Evolutionary conservation across 2,113 vertebrate species (phyloP), one percentile per base, ranked within the genome.

Genomic region (Engystomops pustulosus): DNA sequence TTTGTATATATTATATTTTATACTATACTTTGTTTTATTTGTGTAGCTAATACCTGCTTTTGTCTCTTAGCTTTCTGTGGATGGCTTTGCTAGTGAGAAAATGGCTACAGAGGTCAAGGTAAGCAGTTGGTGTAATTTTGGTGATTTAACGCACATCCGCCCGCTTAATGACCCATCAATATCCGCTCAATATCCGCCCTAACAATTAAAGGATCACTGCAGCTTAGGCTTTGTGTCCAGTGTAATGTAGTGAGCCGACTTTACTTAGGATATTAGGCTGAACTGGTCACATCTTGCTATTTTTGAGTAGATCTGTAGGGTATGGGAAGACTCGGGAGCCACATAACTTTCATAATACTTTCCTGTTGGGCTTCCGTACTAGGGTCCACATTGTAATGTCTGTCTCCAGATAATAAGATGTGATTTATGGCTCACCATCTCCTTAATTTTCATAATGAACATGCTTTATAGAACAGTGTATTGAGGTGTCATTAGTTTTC

Each of bases 91-190:
- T 60, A 90, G 95, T 51, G 98, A 99, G 86, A 99, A 99, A 94
- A 98, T 98, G 96, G 97, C 98, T 18, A 92, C 95, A 87, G 98
- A 99, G 89, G 93, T 99, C 55, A 99, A 98, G 97, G 98, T 99
- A 91, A 96, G 93, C 14, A 10, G 1, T 27, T 38, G 4, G 20
- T 30, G n/a, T 32, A 20, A 2, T 55, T 41, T n/a, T 65, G 4
- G 2, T 65, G 25, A 30, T 62, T 27, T 30, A 10, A 47, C 44
- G 14, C n/a, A n/a, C n/a, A n/a, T n/a, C n/a, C n/a, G n/a, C n/a
- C n/a, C n/a, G n/a, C n/a, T n/a, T n/a, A n/a, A n/a, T n/a, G n/a
- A n/a, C n/a, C n/a, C n/a, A n/a, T n/a, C n/a, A n/a, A n/a, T n/a
- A n/a, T n/a, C n/a, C n/a, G n/a, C n/a, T n/a, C n/a, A n/a, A n/a